Percentiles rank a stretch among this genome's conserved stretches.
Conservation (phyloP, 2,113 vertebrate genomes). For the Pteruthius melanotis region DNA sequence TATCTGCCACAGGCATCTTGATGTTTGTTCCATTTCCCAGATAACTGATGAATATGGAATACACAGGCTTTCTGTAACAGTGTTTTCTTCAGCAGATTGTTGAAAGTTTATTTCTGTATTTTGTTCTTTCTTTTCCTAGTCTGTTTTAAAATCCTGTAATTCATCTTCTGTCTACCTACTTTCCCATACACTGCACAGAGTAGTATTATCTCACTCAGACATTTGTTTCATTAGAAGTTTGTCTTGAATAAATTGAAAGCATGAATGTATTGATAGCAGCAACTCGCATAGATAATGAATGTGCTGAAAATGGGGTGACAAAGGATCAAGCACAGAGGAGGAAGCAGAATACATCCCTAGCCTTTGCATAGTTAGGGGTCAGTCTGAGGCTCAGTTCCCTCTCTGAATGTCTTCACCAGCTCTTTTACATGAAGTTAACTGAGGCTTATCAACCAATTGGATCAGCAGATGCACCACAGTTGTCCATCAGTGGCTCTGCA, state of each 20-base stretch:
- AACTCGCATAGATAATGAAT: neutral
- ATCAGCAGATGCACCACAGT: neutral
- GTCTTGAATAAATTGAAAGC: neutral
- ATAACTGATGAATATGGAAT: neutral
- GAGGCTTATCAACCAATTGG: neutral
- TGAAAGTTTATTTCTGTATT: neutral
- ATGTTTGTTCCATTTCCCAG: neutral
- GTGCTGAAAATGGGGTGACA: neutral
- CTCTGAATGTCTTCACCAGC: neutral
- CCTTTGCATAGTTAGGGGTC: neutral
- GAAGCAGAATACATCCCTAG: neutral
- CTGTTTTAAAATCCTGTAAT: neutral
- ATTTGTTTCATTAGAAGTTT: neutral
- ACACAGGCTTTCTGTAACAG: neutral
- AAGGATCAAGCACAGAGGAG: neutral
- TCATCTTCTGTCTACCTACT: neutral
- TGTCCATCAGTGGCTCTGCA: neutral
- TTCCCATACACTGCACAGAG: neutral
- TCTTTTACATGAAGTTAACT: neutral
- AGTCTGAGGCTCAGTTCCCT: neutral
- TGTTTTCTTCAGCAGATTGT: neutral
- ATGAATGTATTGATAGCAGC: neutral
- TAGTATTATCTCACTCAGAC: neutral
- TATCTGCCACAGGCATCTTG: neutral
- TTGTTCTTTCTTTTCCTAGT: neutral